These are phyloP conservation scores for Tetragnatha montana DNA, from an alignment of 2,888 invertebrate species.

Conservation along the genomic window DNA sequence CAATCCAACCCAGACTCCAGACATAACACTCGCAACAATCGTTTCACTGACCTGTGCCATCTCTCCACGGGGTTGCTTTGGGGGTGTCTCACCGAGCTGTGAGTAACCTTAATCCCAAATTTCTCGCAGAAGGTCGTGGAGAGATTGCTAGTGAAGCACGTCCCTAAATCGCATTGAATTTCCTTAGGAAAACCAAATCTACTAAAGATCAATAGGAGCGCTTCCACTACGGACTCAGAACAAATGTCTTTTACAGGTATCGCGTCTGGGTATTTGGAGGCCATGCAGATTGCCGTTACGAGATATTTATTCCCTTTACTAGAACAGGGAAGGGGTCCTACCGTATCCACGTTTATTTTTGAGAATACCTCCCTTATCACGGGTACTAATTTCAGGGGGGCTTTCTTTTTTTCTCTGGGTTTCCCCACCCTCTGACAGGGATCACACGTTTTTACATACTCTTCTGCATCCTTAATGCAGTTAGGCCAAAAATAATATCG, in stretches of 20 bases:
- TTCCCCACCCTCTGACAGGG: too few species aligned
- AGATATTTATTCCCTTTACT: too few species aligned
- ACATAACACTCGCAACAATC: slow-evolving; percentile 8
- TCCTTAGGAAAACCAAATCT: background rate
- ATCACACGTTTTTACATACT: too few species aligned
- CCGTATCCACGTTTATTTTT: too few species aligned
- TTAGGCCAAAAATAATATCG: background rate
- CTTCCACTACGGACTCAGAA: background rate
- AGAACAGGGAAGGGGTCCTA: too few species aligned
- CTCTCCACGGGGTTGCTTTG: background rate
- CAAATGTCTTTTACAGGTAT: too few species aligned
- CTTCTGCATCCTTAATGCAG: background rate
- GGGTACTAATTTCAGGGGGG: too few species aligned
- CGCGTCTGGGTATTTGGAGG: too few species aligned
- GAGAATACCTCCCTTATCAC: too few species aligned
- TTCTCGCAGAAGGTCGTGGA: background rate
- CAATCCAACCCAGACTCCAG: background rate
- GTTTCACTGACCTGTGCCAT: background rate
- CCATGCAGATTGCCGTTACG: too few species aligned
- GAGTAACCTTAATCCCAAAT: background rate
- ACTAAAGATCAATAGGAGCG: background rate
- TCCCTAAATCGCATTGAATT: background rate
- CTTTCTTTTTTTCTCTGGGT: too few species aligned
- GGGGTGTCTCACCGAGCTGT: too few species aligned
- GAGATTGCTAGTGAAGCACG: background rate